Evolutionary conservation across 1,140 invertebrate species (phyloP), one percentile per base, ranked within the genome.

Genomic region (Conopomorpha cramerella): DNA sequence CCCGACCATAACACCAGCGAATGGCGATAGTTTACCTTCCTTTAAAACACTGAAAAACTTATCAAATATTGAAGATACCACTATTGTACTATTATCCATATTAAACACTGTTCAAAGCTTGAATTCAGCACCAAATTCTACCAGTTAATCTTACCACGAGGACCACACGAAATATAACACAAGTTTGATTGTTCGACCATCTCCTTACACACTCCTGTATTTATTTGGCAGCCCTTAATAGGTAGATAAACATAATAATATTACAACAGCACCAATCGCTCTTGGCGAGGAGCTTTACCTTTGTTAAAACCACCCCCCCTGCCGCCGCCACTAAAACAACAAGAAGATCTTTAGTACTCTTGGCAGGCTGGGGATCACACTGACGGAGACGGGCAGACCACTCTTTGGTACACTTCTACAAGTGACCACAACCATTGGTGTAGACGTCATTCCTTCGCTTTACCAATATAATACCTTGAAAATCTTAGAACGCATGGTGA

Each of bases 321-420:
- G 84, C 84, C 84, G 85, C 88, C 85, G 86, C 87, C 87, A 86
- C 87, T 89, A 89, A 87, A 89, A 88, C 84, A 88, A 87, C 86
- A 84, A 87, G 84, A 81, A 81, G 79, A 81, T 77, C 77, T 82
- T 84, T 82, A 84, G 81, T 85, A 84, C 80, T 83, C 59, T 55
- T 38, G 77, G 80, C 80, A 81, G 82, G 77, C 78, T 78, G 81
- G 81, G 81, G 81, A 82, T n/a, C 76, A 79, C 81, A 81, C 71
- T 77, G 76, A 77, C 71, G 80, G 67, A 74, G 79, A 81, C 57
- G 65, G 64, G 58, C 50, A 39, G 41, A 64, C 60, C 63, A 80
- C 79, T 82, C 80, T 77, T 82, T 80, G 80, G 77, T 78, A 76
- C 77, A 78, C 79, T 64, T 81, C 72, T 79, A 77, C 71, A 68